Evolutionary conservation across 2,888 invertebrate species (phyloP), one percentile per base, ranked within the genome.

Genomic region (Myathropa florea): DNA sequence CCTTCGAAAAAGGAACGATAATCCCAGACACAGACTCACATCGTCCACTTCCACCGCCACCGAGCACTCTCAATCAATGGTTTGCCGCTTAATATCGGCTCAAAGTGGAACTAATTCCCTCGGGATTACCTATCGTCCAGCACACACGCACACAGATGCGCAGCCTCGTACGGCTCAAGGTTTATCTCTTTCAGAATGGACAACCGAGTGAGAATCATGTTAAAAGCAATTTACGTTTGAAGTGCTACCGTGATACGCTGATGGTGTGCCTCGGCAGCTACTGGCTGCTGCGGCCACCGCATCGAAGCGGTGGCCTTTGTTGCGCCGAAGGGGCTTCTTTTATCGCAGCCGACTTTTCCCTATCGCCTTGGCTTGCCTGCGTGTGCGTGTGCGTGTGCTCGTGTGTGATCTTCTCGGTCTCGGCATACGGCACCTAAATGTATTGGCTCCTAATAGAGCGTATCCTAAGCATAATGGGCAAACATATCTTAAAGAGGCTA

Each of bases 171-270:
- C 36, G 55, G 73, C 46, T 46, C 46, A 46, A 18, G 67, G 61
- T 78, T 83, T 83, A 83, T 86, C 83, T 86, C 64, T 61, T 60
- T 46, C 78, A 63, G 70, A 83, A 70, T 67, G 83, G 71, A 86
- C 78, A 86, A 75, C 83, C 86, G 83, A 86, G 78, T 83, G 86
- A 83, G 79, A 83, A 86, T 83, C 83, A 86, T 86, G 86, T 83
- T 86, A 91, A 91, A 91, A 91, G 91, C 91, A 91, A 91, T 91
- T 91, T 91, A 91, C 91, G 91, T 91, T 91, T 90, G 90, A 91
- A 90, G 89, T 90, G 91, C 91, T 91, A 91, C 91, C 90, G 91
- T 91, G 90, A 91, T 91, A 91, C 91, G 91, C 91, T 90, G 90
- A 90, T 89, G 90, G 90, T 91, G 89, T 63, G 71, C 39, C 23